Evolutionary conservation across 2,113 vertebrate genomes (phyloP).

Genomic region (Onychostruthus taczanowskii): DNA sequence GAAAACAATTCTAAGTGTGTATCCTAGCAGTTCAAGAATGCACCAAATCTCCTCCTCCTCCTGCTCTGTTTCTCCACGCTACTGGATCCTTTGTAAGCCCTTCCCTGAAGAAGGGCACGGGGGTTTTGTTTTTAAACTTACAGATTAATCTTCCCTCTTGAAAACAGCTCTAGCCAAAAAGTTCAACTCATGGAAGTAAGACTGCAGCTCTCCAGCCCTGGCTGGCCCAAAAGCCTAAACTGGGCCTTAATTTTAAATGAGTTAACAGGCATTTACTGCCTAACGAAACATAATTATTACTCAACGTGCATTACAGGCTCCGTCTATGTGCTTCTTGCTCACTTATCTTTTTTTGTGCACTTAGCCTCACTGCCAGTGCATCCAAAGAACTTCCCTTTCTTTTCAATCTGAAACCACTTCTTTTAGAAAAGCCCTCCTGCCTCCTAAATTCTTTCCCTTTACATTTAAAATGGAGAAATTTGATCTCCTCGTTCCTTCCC

Average conservation of each 20-base stretch:
- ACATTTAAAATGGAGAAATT: neutral
- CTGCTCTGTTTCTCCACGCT: neutral
- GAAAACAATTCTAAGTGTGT: neutral
- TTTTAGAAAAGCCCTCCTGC: neutral
- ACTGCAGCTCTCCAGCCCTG: neutral
- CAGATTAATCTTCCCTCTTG: neutral
- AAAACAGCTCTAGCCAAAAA: neutral
- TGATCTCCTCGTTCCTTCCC: neutral
- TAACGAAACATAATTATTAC: constrained; percentile 51
- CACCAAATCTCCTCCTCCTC: neutral
- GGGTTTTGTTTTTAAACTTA: neutral
- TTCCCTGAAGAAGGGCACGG: neutral
- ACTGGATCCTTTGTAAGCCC: neutral
- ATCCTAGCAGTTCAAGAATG: neutral
- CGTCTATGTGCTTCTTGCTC: constrained; percentile 11
- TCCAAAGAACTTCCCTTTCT: neutral
- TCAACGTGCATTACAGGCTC: constrained; percentile 26
- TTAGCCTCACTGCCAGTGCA: neutral
- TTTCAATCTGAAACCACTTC: neutral
- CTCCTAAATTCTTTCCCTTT: neutral
- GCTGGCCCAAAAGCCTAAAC: neutral
- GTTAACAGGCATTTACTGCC: constrained; percentile 58
- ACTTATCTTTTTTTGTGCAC: neutral
- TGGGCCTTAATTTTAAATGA: constrained; percentile 41
- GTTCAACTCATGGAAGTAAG: neutral